Evolutionary conservation across 2,113 vertebrate genomes (phyloP).

Genomic region (Myotis davidii): DNA sequence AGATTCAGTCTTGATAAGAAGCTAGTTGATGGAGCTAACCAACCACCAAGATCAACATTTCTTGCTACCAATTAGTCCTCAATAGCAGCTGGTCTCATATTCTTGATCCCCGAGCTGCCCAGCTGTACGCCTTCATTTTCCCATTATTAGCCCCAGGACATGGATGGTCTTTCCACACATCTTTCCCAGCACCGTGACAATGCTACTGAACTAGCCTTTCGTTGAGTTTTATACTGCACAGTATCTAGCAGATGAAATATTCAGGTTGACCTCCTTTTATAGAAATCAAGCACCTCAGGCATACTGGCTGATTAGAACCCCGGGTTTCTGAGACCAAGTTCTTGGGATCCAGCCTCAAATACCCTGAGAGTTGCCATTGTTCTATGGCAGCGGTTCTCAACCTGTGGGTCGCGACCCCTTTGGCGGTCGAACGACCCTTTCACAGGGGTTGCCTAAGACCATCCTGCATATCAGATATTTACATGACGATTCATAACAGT

Average conservation of each 20-base stretch:
- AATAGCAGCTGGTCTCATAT: neutral
- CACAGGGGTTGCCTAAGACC: no score
- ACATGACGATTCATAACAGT: no score
- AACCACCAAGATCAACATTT: neutral
- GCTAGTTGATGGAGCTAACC: neutral
- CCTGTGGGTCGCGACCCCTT: no score
- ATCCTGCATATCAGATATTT: no score
- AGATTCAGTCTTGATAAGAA: neutral
- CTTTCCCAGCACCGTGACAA: neutral
- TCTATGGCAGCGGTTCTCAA: neutral
- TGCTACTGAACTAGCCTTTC: neutral
- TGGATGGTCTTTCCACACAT: neutral
- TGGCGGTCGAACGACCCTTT: no score
- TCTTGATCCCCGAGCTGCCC: neutral
- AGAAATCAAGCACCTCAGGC: slow-evolving; percentile 6
- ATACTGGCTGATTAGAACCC: slow-evolving; percentile 12
- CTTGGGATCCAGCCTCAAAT: neutral
- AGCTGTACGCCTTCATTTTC: neutral
- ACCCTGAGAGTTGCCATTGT: neutral
- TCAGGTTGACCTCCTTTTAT: neutral
- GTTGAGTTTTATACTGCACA: neutral
- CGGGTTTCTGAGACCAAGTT: neutral
- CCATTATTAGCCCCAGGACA: neutral
- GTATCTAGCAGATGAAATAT: neutral
- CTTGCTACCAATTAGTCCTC: neutral